phyloP scores from a whole-genome alignment of 2,797 vertebrate genomes.

The Bucorvus abyssinicus region DNA sequence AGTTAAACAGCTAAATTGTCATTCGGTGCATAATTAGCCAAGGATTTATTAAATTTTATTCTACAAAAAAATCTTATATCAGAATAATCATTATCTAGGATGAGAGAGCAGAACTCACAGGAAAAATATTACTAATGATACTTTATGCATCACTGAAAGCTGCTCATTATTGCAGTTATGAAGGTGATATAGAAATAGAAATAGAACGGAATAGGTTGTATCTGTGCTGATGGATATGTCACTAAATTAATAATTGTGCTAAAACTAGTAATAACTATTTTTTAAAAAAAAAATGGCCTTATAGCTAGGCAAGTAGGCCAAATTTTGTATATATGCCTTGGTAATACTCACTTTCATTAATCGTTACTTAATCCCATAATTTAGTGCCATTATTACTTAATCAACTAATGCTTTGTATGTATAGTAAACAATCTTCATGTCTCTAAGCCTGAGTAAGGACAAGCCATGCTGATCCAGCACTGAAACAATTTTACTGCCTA shows the following conservation, averaged over 20 bases:
- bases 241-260: constrained; percentile 1
- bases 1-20: not conserved
- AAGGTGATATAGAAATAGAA: constrained; percentile 35
- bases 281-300: not conserved
- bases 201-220: not conserved
- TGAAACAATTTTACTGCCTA: not conserved
- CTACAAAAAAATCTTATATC: not conserved
- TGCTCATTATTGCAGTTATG: not conserved
- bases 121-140: not conserved
- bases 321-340: not conserved
- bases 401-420: accelerated
- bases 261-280: not conserved
- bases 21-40: not conserved
- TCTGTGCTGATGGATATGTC: not conserved
- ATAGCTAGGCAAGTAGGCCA: not conserved
- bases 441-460: not conserved
- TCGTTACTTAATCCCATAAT: not conserved
- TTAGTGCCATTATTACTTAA: not conserved
- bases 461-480: not conserved
- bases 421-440: not conserved
- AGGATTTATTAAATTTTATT: not conserved
- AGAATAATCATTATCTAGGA: not conserved
- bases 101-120: not conserved
- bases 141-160: not conserved
- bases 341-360: not conserved